Base-by-base conservation (phyloP, 2,113 vertebrate genomes). In the Chaetodon trifascialis region DNA sequence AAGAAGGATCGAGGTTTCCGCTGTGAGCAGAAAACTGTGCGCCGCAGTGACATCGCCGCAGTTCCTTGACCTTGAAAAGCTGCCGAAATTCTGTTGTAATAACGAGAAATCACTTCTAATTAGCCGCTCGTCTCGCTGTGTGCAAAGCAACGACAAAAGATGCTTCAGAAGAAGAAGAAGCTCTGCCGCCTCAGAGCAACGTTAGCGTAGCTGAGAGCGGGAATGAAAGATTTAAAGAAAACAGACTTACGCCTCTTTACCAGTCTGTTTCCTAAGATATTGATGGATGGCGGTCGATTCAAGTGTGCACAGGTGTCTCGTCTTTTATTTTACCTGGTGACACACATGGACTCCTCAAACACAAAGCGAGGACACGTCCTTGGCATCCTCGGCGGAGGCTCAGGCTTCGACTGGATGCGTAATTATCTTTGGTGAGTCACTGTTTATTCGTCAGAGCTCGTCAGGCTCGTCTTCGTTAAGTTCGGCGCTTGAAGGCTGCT, bases 31-130 rank as follows among this genome's bases (percentile, higher is more conserved):
- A 73, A 56, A 23, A 14, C 11, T 58, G 40, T 52, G 40, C 49
- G 68, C 34, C 10, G n/a, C 34, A 36, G 52, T 5, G n/a, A 34
- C 19, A 0, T 42, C 46, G 15, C 4, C n/a, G 17, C 0, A 46
- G 64, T 44, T 15, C 56, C 4, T 65, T 67, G 40, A 70, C 63
- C 58, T 73, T 77, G 34, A 58, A 56, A 52, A 12, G 38, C 42
- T 58, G 38, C 44, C 63, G 49, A 60, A 68, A 71, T 58, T 2
- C 55, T 68, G 54, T 30, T 46, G 36, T n/a, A 19, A 72, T 69
- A 46, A 34, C 0, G 58, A 64, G 58, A 47, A 38, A 56, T 65
- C 42, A 23, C 12, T 5, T 56, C 17, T 15, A 65, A 66, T 58
- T 65, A 58, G 66, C 49, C 47, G 47, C 12, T 12, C 11, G 10